Conservation (phyloP, 2,888 invertebrate genomes). For the Nomada hirtipes region DNA sequence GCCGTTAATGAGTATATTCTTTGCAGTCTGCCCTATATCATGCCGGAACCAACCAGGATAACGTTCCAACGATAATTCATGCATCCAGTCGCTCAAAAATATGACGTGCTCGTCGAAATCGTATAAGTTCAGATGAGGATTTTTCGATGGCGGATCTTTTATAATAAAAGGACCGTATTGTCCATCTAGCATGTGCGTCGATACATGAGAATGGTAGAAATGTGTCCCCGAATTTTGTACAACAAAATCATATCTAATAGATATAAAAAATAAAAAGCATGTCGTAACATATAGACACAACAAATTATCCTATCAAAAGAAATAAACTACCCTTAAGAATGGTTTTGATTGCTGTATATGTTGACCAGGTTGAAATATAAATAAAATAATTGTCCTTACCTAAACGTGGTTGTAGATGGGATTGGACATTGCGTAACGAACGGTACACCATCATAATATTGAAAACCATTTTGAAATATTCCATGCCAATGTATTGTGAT, state of each 20-base stretch:
- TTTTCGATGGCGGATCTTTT: constrained; percentile 21
- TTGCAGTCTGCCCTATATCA: constrained; percentile 91
- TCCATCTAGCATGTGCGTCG: constrained; percentile 62
- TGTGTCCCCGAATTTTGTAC: constrained; percentile 68
- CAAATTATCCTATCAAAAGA: not conserved
- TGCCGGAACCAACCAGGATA: constrained; percentile 87
- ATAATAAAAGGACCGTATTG: constrained; percentile 62
- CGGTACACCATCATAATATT: constrained; percentile 95
- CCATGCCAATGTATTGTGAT: constrained; percentile 97
- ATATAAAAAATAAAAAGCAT: not conserved
- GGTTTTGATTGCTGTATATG: no score
- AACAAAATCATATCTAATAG: constrained; percentile 59
- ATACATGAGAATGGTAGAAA: constrained; percentile 70
- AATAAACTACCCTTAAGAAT: no score
- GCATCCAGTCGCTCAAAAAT: constrained; percentile 62
- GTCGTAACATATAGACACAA: not conserved
- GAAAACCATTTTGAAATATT: constrained; percentile 91
- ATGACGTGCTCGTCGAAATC: constrained; percentile 60
- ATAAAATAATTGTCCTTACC: constrained; percentile 83
- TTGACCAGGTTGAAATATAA: not conserved
- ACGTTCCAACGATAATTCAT: constrained; percentile 90
- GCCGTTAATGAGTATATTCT: constrained; percentile 93
- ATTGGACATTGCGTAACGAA: constrained; percentile 96
- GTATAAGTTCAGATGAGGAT: constrained; percentile 53
- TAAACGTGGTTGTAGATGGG: constrained; percentile 93